Base-by-base conservation (phyloP, 2,797 vertebrate genomes). In the Chaunax sp. region DNA sequence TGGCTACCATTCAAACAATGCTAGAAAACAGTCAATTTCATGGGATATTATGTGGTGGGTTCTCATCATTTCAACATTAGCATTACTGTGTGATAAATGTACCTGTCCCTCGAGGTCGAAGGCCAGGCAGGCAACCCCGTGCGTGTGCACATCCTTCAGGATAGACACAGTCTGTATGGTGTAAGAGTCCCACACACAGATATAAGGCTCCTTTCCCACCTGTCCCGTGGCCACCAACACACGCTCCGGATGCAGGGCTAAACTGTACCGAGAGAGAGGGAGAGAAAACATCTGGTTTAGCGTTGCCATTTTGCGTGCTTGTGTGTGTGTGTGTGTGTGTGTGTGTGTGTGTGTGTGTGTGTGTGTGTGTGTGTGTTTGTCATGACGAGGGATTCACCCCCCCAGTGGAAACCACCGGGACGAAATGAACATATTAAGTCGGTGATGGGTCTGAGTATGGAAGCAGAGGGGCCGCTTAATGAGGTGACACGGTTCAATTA, bases 71-170 rank as follows among this genome's bases (percentile, higher is more conserved):
- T 55, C 12, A 60, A 20, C 10, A 37, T 38, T 3, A 25, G 15
- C 6, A 54, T 61, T 26, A 20, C 14, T 19, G 38, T 44, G 49
- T 50, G 51, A 46, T 20, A 46, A 65, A 63, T 54, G 65, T 95
- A 99, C 98, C 96, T 98, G 97, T 88, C 98, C 98, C 64, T 98
- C 97, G 40, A 98, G 92, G 91, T 99, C 96, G 52, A 99, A 99
- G 72, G 98, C 96, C 84, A 99, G 92, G 77, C 98, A 99, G 87
- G 97, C 98, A 69, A 99, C 92, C 30, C 98, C 98, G 38, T 99
- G 97, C 3, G 97, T 95, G 90, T 99, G 98, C 82, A 95, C 91
- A 6, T 99, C 98, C 80, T 98, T 99, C 77, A 99, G 93, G 83
- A 99, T 92, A 52, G 98, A 99, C 50, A 99, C 86, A 0, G 97